Evolutionary conservation across 2,113 vertebrate species (phyloP).

Genomic region (Sakesphorus luctuosus): DNA sequence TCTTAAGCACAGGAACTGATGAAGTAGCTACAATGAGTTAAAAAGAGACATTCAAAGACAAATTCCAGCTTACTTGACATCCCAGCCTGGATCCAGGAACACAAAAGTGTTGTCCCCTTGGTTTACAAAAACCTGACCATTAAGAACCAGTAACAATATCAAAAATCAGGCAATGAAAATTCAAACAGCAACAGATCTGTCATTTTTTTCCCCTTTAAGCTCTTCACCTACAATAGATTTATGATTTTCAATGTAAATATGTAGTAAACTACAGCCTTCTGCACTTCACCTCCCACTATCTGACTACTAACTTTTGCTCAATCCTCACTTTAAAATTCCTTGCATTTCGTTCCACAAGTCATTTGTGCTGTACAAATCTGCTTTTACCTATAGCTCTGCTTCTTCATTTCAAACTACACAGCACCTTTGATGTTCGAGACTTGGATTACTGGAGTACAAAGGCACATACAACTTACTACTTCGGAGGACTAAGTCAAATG

Average conservation of each 20-base stretch:
- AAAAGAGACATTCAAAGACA: neutral
- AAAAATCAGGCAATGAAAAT: neutral
- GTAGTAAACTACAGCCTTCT: neutral
- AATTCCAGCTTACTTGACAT: neutral
- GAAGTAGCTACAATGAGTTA: slow-evolving; percentile 78
- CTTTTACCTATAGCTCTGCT: neutral
- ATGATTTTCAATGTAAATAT: neutral
- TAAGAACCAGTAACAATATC: neutral
- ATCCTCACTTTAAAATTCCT: neutral
- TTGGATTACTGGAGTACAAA: neutral
- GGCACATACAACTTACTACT: neutral
- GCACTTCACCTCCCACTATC: neutral
- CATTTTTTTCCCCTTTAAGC: neutral
- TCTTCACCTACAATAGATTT: neutral
- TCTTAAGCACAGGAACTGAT: slow-evolving; percentile 83
- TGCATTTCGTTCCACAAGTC: neutral
- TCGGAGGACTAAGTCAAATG: neutral
- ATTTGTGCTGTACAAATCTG: neutral
- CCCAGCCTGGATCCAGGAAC: neutral
- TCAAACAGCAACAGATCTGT: neutral
- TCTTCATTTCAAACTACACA: neutral
- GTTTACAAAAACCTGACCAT: neutral
- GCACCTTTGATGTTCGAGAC: neutral
- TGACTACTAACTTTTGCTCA: neutral
- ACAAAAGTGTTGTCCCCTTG: neutral